Evolutionary conservation across 2,797 vertebrate species (phyloP).

Genomic region (Orientallactaga sibirica): DNA sequence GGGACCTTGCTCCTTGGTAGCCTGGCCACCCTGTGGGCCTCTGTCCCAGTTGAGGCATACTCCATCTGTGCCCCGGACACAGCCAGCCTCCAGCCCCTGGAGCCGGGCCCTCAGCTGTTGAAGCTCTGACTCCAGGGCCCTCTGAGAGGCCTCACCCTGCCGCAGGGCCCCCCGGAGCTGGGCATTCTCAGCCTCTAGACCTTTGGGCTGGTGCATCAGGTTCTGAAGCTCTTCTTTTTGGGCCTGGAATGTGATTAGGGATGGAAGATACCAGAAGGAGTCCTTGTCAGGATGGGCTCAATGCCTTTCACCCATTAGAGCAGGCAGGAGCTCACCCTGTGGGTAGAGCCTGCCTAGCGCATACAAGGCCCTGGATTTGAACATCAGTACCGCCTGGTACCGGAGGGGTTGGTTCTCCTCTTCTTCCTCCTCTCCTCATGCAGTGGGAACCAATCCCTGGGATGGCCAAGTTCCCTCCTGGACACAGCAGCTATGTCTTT

Average conservation of each 20-base stretch:
- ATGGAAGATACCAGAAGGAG: neutral
- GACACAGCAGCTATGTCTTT: neutral
- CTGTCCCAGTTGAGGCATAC: constrained; percentile 84
- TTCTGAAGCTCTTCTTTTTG: constrained; percentile 92
- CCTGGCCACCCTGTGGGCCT: constrained; percentile 48
- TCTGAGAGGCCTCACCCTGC: constrained; percentile 89
- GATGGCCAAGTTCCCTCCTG: neutral
- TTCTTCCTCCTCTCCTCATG: neutral
- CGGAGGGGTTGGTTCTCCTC: neutral
- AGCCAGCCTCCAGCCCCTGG: constrained; percentile 88
- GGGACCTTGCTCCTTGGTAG: accelerated
- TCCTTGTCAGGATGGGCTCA: neutral
- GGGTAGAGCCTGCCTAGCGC: neutral
- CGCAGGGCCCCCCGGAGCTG: constrained; percentile 91
- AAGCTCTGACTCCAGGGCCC: constrained; percentile 90
- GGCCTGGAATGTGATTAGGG: constrained; percentile 85
- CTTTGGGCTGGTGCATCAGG: constrained; percentile 82
- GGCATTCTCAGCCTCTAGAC: constrained; percentile 89
- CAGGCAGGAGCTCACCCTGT: neutral
- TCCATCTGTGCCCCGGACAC: constrained; percentile 27
- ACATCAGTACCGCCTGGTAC: neutral
- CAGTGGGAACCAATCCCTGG: neutral
- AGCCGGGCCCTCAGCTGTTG: constrained; percentile 87
- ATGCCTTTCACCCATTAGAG: neutral
- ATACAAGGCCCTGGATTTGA: neutral